These are phyloP conservation scores for Nomada lathburiana DNA, from an alignment of 2,888 invertebrate species.

Conservation along the genomic window DNA sequence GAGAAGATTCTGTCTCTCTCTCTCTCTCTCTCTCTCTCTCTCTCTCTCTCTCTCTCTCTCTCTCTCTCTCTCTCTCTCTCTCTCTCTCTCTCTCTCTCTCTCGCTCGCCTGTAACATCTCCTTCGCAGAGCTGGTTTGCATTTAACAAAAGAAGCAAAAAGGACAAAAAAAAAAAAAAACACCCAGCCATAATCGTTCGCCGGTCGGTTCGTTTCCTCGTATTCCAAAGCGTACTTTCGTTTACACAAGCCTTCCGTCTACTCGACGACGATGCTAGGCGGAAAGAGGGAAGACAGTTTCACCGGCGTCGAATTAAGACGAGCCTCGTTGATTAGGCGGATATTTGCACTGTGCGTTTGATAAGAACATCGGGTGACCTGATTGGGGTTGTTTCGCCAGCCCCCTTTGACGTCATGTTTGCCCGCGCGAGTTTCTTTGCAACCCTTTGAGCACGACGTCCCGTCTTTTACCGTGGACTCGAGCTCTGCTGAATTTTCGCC, in stretches of 20 bases:
- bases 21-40: no score
- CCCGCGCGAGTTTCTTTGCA: conserved; percentile 14
- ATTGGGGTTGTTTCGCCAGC: conserved; percentile 44
- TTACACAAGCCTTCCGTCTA: conserved; percentile 20
- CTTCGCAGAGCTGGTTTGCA: conserved; percentile 40
- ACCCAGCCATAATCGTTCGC: conserved; percentile 29
- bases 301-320: conserved; percentile 43
- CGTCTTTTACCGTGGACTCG: neutral
- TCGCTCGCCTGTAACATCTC: neutral
- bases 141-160: conserved; percentile 6
- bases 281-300: conserved; percentile 20
- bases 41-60: neutral
- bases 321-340: conserved; percentile 44
- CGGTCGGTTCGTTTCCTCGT: conserved; percentile 46
- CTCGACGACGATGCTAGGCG: neutral
- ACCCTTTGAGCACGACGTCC: conserved; percentile 27
- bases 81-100: no score
- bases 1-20: conserved; percentile 40
- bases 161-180: conserved; percentile 9
- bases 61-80: conserved; percentile 27
- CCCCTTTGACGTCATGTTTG: conserved; percentile 46
- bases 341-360: conserved; percentile 50
- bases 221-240: conserved; percentile 40
- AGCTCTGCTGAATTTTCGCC: neutral
- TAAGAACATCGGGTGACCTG: conserved; percentile 41